Evolutionary conservation across 2,797 vertebrate species (phyloP).

Genomic region (Ambastaia sidthimunki): DNA sequence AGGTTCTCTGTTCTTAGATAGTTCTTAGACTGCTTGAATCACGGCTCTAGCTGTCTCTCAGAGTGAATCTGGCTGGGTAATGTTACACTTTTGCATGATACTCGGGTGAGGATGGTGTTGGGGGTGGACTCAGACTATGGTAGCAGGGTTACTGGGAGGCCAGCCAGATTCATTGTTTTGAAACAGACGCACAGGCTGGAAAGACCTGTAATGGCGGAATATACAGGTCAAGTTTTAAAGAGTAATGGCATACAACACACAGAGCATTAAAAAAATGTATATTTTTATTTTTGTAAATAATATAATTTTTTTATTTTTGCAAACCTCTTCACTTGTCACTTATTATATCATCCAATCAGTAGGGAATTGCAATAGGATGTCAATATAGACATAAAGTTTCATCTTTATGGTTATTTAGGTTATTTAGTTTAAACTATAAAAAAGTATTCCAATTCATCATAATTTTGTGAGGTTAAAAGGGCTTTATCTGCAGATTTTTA

Average conservation of each 20-base stretch:
- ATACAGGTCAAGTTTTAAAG: conserved; percentile 20
- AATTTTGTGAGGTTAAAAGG: neutral
- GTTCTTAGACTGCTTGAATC: conserved; percentile 12
- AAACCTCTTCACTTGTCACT: no score
- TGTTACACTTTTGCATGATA: conserved; percentile 73
- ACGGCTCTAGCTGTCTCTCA: conserved; percentile 13
- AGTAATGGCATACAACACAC: conserved; percentile 3
- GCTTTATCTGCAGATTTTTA: neutral
- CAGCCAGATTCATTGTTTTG: conserved; percentile 73
- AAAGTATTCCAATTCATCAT: neutral
- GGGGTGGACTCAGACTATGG: conserved; percentile 66
- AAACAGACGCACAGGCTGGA: conserved; percentile 27
- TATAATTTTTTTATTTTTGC: neutral
- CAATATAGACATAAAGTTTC: neutral
- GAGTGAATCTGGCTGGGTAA: conserved; percentile 52
- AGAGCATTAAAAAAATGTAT: neutral
- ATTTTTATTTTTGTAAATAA: neutral
- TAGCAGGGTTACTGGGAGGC: conserved; percentile 74
- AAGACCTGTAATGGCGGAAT: conserved; percentile 9
- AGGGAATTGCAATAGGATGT: neutral
- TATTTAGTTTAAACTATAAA: neutral
- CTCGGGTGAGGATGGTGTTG: conserved; percentile 74
- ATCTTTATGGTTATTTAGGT: neutral
- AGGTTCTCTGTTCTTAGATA: conserved; percentile 24
- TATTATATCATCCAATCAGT: no score